Evolutionary conservation across 2,888 invertebrate species (phyloP).

Genomic region (Girardia tigrina): DNA sequence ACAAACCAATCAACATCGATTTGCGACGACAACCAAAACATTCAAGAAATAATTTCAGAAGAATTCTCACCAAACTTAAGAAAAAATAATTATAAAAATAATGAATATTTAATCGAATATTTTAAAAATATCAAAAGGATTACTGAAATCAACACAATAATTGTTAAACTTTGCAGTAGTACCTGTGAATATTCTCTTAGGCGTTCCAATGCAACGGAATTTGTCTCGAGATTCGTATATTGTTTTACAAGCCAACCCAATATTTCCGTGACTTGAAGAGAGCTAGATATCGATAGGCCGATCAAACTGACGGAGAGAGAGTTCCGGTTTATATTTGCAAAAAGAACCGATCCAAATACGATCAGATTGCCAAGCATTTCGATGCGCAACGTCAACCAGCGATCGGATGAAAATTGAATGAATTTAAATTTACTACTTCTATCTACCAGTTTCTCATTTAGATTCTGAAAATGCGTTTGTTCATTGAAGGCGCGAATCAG

Average conservation of each 20-base stretch:
- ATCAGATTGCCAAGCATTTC: neutral
- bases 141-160: no score
- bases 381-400: neutral
- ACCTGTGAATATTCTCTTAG: slow-evolving; percentile 65
- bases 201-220: slow-evolving; percentile 62
- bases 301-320: slow-evolving; percentile 35
- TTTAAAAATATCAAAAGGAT: no score
- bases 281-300: slow-evolving; percentile 47
- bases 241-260: slow-evolving; percentile 81
- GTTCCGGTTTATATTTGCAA: neutral
- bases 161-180: no score
- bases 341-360: neutral
- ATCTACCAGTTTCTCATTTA: neutral
- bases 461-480: neutral
- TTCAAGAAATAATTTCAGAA: no score
- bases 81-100: no score
- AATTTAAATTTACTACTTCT: neutral
- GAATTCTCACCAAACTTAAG: no score
- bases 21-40: no score
- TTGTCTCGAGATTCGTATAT: slow-evolving; percentile 61
- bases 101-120: no score
- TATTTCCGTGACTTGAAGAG: slow-evolving; percentile 60
- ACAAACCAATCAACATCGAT: no score
- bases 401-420: neutral
- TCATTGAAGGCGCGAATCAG: neutral